These are phyloP conservation scores for Dyspetes luteomarginatus DNA, from an alignment of 2,888 invertebrate species.

Conservation along the genomic window DNA sequence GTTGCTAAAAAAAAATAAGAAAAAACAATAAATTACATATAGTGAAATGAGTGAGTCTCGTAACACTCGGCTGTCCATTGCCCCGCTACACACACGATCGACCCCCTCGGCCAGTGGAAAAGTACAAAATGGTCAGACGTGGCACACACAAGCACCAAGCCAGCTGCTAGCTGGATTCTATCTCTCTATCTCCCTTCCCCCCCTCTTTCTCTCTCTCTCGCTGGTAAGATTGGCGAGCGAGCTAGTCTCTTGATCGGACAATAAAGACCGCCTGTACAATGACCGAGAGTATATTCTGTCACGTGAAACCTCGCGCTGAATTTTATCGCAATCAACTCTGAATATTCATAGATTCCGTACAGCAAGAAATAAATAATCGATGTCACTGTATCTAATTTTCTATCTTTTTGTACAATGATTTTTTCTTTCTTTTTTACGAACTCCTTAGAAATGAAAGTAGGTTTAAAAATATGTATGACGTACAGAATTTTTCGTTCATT, in stretches of 20 bases:
- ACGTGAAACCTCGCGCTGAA: neutral
- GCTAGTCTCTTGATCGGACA: slow-evolving; percentile 37
- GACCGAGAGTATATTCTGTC: slow-evolving; percentile 7
- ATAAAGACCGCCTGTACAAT: slow-evolving; percentile 14
- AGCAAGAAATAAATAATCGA: neutral
- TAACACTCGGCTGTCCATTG: slow-evolving; percentile 44
- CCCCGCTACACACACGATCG: slow-evolving; percentile 34
- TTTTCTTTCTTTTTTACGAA: too few relatives aligned
- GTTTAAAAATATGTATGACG: too few relatives aligned
- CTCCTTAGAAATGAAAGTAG: too few relatives aligned
- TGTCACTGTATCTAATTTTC: too few relatives aligned
- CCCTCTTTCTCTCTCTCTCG: slow-evolving; percentile 37
- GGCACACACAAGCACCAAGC: slow-evolving; percentile 29
- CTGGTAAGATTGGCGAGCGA: too few relatives aligned
- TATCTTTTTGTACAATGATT: too few relatives aligned
- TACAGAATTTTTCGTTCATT: too few relatives aligned
- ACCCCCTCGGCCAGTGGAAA: slow-evolving; percentile 64
- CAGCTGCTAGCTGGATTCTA: slow-evolving; percentile 59
- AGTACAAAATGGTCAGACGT: slow-evolving; percentile 65
- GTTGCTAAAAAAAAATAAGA: too few relatives aligned
- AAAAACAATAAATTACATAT: neutral
- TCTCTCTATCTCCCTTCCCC: slow-evolving; percentile 31
- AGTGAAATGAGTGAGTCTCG: neutral
- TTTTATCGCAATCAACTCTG: neutral
- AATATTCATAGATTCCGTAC: slow-evolving; percentile 3